phyloP scores from a whole-genome alignment of 2,113 vertebrate species.

The Gymnorhina tibicen region DNA sequence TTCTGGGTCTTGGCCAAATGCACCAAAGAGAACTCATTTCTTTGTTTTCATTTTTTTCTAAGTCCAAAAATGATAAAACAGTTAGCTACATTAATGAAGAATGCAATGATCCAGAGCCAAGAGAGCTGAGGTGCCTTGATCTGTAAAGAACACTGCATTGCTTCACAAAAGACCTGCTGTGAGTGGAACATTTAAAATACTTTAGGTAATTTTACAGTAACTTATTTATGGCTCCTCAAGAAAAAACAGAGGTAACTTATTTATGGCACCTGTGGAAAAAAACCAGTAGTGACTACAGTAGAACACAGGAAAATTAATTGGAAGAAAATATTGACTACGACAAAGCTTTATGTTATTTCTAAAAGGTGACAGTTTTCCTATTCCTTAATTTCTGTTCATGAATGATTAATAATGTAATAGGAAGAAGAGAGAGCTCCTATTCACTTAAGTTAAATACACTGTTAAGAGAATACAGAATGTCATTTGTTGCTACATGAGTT shows the following conservation, averaged over 20 bases:
- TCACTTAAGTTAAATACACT: neutral
- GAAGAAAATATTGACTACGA: neutral
- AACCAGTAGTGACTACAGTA: neutral
- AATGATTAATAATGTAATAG: neutral
- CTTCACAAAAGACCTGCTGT: neutral
- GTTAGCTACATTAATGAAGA: neutral
- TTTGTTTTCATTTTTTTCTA: neutral
- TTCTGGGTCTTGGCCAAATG: neutral
- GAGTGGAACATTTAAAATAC: neutral
- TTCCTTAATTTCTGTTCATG: neutral
- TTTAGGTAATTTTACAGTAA: neutral
- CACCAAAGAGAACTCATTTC: neutral
- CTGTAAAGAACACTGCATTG: neutral
- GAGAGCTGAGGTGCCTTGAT: neutral
- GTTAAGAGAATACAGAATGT: neutral
- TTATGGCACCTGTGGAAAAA: neutral
- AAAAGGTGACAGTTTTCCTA: neutral
- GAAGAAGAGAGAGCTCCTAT: neutral
- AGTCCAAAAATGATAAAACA: neutral
- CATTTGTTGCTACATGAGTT: neutral
- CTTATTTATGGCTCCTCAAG: neutral
- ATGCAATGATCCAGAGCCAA: neutral
- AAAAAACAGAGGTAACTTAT: neutral
- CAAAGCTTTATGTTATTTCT: neutral
- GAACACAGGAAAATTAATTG: neutral